Evolutionary conservation across 1,140 invertebrate species (phyloP).

Genomic region (Cyclina sinensis): DNA sequence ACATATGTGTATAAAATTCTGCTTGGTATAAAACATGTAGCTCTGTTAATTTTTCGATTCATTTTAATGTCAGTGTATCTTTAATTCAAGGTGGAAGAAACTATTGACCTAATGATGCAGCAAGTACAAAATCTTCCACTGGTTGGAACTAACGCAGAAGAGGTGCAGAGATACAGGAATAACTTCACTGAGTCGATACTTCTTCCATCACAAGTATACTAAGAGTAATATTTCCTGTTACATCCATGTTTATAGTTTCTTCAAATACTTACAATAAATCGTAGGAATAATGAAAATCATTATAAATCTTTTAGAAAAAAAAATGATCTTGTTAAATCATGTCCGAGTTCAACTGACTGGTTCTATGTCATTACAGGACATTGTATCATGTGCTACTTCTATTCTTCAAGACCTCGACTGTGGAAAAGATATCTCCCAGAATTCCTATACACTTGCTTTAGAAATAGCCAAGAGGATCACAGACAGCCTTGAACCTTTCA

Average conservation of each 20-base stretch:
- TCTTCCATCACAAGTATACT: slow-evolving; percentile 40
- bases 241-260: too few relatives aligned
- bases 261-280: too few relatives aligned
- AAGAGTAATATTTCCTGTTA: too few relatives aligned
- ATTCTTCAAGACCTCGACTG: slow-evolving; percentile 44
- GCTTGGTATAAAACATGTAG: too few relatives aligned
- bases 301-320: too few relatives aligned
- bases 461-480: slow-evolving; percentile 23
- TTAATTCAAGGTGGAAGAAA: slow-evolving; percentile 49
- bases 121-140: neutral
- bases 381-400: slow-evolving; percentile 34
- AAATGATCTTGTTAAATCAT: too few relatives aligned
- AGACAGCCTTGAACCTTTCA: slow-evolving; percentile 46
- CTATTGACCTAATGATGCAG: slow-evolving; percentile 42
- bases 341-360: too few relatives aligned
- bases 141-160: neutral
- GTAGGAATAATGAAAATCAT: too few relatives aligned
- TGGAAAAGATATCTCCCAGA: neutral
- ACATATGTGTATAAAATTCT: too few relatives aligned
- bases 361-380: slow-evolving; percentile 27
- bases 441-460: neutral
- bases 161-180: slow-evolving; percentile 25
- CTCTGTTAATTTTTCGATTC: too few relatives aligned
- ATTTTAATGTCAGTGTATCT: too few relatives aligned
- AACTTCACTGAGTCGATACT: slow-evolving; percentile 29